Conservation (phyloP, 1,140 invertebrate species). For the Harpegnathos saltator region DNA sequence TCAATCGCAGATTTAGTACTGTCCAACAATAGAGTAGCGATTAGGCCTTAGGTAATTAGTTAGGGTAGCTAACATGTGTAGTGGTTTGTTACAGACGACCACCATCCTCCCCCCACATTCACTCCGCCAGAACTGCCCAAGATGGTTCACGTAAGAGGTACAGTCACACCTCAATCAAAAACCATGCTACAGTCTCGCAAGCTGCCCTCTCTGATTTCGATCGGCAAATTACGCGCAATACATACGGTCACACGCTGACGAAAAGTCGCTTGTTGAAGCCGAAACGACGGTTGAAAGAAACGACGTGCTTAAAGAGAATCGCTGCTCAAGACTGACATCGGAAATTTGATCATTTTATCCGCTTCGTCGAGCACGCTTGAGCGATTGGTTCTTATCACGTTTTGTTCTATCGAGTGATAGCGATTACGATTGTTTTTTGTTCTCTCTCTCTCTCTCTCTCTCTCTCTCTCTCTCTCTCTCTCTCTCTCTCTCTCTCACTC, state of each 20-base stretch:
- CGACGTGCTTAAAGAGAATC: constrained; percentile 31
- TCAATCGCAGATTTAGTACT: constrained; percentile 56
- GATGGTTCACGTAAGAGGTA: constrained; percentile 98
- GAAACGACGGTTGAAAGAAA: constrained; percentile 7
- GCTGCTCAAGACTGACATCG: constrained; percentile 31
- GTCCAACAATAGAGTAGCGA: constrained; percentile 65
- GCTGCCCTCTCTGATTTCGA: constrained; percentile 80
- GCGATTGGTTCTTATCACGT: constrained; percentile 43
- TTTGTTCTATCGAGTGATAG: constrained; percentile 32
- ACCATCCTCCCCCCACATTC: constrained; percentile 97
- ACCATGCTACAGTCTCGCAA: constrained; percentile 83
- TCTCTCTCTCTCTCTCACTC: not conserved
- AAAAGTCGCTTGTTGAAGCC: constrained; percentile 53
- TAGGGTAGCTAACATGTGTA: constrained; percentile 87
- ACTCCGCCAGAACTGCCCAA: constrained; percentile 98
- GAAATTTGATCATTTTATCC: constrained; percentile 28
- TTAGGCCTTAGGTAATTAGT: constrained; percentile 81
- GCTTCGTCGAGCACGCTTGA: constrained; percentile 50
- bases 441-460: constrained; percentile 13
- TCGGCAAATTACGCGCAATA: constrained; percentile 63
- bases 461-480: constrained; percentile 18
- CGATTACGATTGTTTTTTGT: constrained; percentile 7
- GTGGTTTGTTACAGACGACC: constrained; percentile 96
- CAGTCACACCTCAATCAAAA: constrained; percentile 85
- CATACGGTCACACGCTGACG: constrained; percentile 50